Evolutionary conservation across 2,888 invertebrate species (phyloP).

Genomic region (Philopedon plagiatum): DNA sequence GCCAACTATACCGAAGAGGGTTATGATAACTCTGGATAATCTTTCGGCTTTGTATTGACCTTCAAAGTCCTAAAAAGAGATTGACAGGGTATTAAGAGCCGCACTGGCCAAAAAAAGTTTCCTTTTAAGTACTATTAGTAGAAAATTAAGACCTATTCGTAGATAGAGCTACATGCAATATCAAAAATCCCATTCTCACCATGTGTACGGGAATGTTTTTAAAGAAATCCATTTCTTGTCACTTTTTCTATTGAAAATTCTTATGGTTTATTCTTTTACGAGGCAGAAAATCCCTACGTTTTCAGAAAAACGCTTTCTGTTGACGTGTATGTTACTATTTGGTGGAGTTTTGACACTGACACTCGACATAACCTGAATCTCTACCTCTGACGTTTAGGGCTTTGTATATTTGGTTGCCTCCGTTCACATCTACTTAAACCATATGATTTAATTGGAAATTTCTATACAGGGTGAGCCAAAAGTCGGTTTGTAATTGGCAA

Average conservation of each 20-base stretch:
- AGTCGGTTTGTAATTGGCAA: too few species aligned
- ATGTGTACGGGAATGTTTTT: conserved; percentile 67
- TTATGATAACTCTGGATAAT: conserved; percentile 90
- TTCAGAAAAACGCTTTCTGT: neutral
- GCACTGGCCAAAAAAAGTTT: too few species aligned
- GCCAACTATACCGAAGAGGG: conserved; percentile 92
- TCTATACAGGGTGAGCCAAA: too few species aligned
- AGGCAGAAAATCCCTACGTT: neutral
- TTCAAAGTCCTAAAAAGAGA: conserved; percentile 82
- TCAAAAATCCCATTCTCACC: conserved; percentile 58
- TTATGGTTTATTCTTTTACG: neutral
- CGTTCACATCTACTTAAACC: too few species aligned
- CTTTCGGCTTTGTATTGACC: conserved; percentile 93
- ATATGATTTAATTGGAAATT: too few species aligned
- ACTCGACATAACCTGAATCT: neutral
- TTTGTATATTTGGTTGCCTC: conserved; percentile 3
- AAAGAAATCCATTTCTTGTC: conserved; percentile 47
- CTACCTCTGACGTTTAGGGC: neutral
- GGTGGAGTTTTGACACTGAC: neutral
- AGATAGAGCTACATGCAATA: neutral
- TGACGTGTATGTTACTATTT: conserved; percentile 8
- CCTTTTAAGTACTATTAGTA: too few species aligned
- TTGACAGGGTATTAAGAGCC: neutral
- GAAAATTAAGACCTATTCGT: too few species aligned
- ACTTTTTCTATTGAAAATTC: neutral